These are phyloP conservation scores for Parthenolecanium corni DNA, from an alignment of 2,888 invertebrate genomes.

Conservation along the genomic window DNA sequence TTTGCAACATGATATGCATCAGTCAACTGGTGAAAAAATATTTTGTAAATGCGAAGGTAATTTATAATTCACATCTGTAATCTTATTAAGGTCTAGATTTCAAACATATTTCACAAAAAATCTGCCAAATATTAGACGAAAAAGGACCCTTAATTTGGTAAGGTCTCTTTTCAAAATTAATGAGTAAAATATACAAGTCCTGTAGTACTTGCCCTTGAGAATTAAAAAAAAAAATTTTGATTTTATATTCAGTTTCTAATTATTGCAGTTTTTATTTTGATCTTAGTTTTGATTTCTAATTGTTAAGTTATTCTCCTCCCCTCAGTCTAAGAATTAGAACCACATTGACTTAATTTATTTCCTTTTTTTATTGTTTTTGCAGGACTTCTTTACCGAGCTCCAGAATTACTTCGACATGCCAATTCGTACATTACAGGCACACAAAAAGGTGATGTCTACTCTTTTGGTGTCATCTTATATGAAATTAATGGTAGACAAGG, in stretches of 20 bases:
- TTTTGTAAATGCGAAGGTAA: slow-evolving; percentile 60
- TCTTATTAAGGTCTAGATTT: not conserved
- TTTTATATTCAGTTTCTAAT: too few species aligned
- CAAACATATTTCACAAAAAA: not conserved
- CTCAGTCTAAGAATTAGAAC: too few species aligned
- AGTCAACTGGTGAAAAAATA: slow-evolving; percentile 43
- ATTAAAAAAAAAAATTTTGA: too few species aligned
- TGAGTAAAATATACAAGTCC: too few species aligned
- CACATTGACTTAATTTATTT: too few species aligned
- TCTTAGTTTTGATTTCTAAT: too few species aligned
- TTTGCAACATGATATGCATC: slow-evolving; percentile 33
- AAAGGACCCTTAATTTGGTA: too few species aligned
- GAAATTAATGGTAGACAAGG: slow-evolving; percentile 78
- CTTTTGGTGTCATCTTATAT: slow-evolving; percentile 77
- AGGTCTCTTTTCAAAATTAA: too few species aligned
- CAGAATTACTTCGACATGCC: slow-evolving; percentile 56
- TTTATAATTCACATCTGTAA: slow-evolving; percentile 35
- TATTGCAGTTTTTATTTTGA: too few species aligned
- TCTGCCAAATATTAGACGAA: not conserved
- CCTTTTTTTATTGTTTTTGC: not conserved
- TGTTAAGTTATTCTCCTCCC: too few species aligned
- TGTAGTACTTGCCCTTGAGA: too few species aligned
- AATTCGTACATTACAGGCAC: slow-evolving; percentile 41
- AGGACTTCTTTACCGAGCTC: slow-evolving; percentile 70
- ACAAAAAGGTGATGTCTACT: slow-evolving; percentile 71